Evolutionary conservation across 2,888 invertebrate species (phyloP).

Genomic region (Ligdia adustata): DNA sequence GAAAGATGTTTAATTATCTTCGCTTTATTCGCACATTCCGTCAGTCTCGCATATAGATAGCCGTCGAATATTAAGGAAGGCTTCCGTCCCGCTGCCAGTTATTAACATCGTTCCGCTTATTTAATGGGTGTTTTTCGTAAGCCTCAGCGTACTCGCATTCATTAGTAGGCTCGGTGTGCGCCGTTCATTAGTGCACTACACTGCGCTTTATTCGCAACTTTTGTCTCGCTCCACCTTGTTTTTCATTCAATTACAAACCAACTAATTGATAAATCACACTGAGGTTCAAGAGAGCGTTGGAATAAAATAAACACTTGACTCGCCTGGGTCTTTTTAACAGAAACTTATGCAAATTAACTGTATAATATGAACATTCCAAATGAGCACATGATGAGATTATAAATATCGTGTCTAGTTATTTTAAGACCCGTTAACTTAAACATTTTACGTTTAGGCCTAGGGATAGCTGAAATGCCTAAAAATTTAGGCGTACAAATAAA

Average conservation of each 20-base stretch:
- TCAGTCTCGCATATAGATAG: constrained; percentile 8
- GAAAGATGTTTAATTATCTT: not conserved
- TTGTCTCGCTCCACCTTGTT: constrained; percentile 55
- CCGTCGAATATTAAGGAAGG: constrained; percentile 11
- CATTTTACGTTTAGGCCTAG: no score
- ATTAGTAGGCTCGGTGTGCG: constrained; percentile 60
- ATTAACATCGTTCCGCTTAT: constrained; percentile 49
- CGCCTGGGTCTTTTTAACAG: not conserved
- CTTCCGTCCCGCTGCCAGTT: constrained; percentile 24
- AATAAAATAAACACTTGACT: constrained; percentile 9
- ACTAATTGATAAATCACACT: constrained; percentile 57
- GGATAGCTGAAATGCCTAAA: no score
- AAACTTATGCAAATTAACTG: not conserved
- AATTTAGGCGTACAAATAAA: no score
- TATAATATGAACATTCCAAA: no score
- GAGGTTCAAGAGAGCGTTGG: constrained; percentile 37
- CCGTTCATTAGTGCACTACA: constrained; percentile 68
- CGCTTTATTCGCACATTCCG: no score
- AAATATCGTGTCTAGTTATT: no score
- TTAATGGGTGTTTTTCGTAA: constrained; percentile 61
- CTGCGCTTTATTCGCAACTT: constrained; percentile 57
- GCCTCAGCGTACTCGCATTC: constrained; percentile 68
- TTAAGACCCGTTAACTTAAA: no score
- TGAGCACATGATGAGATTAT: no score
- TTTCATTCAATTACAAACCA: constrained; percentile 61